Evolutionary conservation across 2,888 invertebrate genomes (phyloP).

Genomic region (Torymus tubicola): DNA sequence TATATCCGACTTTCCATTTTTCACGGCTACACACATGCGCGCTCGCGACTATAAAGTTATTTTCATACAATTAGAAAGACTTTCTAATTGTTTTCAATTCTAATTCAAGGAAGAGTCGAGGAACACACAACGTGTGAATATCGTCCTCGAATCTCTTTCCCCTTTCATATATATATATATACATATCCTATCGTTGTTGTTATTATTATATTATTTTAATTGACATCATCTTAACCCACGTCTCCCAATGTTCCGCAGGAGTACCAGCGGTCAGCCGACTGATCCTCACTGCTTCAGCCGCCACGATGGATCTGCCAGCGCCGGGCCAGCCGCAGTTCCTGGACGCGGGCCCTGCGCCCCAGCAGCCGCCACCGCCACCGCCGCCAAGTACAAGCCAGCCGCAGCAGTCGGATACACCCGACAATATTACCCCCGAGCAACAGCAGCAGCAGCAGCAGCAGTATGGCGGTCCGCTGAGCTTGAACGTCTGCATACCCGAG

Average conservation of each 20-base stretch:
- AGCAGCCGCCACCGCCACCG: neutral
- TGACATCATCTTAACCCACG: too few species aligned
- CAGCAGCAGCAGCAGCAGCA: slow-evolving; percentile 71
- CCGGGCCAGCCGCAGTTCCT: too few species aligned
- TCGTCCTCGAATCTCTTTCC: too few species aligned
- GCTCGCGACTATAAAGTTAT: neutral
- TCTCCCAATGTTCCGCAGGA: neutral
- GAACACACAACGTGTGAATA: too few species aligned
- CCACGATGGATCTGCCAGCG: too few species aligned
- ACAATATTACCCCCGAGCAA: neutral
- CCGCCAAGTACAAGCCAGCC: too few species aligned
- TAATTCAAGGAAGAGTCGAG: neutral
- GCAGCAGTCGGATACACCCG: too few species aligned
- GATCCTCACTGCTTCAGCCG: neutral
- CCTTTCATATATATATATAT: too few species aligned
- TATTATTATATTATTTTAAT: too few species aligned
- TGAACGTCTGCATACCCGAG: slow-evolving; percentile 82
- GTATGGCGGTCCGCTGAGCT: slow-evolving; percentile 80
- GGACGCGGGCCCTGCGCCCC: neutral
- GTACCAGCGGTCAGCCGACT: neutral
- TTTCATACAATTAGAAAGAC: slow-evolving; percentile 20
- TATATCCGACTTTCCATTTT: slow-evolving; percentile 39
- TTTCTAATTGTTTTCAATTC: slow-evolving; percentile 37
- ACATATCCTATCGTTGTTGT: too few species aligned
- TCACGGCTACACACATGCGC: neutral